Evolutionary conservation across 2,888 invertebrate genomes (phyloP), one percentile per base, ranked within the genome.

Genomic region (Liposcelis brunnea): DNA sequence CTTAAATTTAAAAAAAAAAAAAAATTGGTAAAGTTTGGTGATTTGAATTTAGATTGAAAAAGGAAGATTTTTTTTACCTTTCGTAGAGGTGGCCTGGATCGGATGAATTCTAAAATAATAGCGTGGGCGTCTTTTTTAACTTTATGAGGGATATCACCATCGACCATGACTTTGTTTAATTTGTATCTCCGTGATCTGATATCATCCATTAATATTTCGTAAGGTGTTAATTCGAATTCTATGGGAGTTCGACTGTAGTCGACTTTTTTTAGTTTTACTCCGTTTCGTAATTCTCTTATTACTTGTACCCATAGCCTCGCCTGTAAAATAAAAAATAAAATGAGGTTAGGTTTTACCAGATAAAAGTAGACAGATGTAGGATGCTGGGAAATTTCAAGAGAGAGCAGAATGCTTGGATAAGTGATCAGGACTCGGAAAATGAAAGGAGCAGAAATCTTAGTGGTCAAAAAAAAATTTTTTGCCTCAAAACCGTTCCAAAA

Each of bases 301-400:
- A 94, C 90, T 73, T 91, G 90, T 61, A 89, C 80, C 91, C 91
- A 91, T 64, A 94, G 81, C 58, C 89, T 76, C 52, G 93, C 91
- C 90, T 87, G 70, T 15, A 61, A 64, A 51, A 14, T n/a, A 26
- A 26, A 26, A 26, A 26, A 26, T 42, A 34, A 43, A 15, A 44
- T 40, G 31, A 35, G 45, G 42, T n/a, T n/a, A n/a, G n/a, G n/a
- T n/a, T n/a, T n/a, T n/a, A n/a, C n/a, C n/a, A n/a, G n/a, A n/a
- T n/a, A n/a, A n/a, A n/a, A n/a, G n/a, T n/a, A n/a, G n/a, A n/a
- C n/a, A n/a, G n/a, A n/a, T n/a, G n/a, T n/a, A n/a, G n/a, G n/a
- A n/a, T n/a, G n/a, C n/a, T n/a, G n/a, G n/a, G n/a, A n/a, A n/a
- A n/a, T n/a, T n/a, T n/a, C n/a, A n/a, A n/a, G n/a, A n/a, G n/a